A percentile compares a stretch with the other conserved stretches of the same genome.
phyloP scores from a whole-genome alignment of 2,113 vertebrate species.

The Syrrhaptes paradoxus region DNA sequence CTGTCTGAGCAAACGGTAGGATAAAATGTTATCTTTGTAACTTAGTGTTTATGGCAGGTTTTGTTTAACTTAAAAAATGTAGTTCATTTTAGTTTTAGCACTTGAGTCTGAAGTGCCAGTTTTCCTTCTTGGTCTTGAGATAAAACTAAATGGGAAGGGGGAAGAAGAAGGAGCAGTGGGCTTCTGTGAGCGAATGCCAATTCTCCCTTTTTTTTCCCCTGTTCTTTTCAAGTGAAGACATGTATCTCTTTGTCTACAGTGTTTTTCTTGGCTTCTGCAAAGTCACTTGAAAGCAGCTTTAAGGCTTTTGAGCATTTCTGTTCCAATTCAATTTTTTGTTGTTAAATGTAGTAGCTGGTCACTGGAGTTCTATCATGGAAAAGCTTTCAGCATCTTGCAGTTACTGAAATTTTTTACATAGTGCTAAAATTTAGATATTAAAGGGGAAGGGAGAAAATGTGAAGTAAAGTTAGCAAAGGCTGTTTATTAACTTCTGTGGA shows the following conservation, averaged over 20 bases:
- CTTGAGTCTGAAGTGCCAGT: not conserved
- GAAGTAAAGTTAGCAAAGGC: not conserved
- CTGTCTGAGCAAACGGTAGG: constrained; percentile 95
- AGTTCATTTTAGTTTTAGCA: not conserved
- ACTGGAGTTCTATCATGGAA: not conserved
- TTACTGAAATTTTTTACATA: not conserved
- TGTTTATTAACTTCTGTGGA: not conserved
- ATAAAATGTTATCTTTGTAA: not conserved
- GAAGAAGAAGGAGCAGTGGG: not conserved
- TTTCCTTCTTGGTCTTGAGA: not conserved
- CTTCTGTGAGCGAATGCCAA: not conserved
- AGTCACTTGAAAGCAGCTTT: not conserved
- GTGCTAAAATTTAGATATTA: not conserved
- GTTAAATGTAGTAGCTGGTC: not conserved
- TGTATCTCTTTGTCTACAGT: not conserved
- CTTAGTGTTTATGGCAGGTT: not conserved
- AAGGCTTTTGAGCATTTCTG: not conserved
- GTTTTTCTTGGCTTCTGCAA: not conserved
- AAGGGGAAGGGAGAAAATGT: not conserved
- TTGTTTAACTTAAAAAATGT: not conserved
- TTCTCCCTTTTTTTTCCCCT: not conserved
- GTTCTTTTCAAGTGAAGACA: not conserved
- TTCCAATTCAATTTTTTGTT: not conserved
- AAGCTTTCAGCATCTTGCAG: not conserved
- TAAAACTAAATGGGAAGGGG: not conserved